Evolutionary conservation across 2,888 invertebrate species (phyloP).

Genomic region (Phasia obesa): DNA sequence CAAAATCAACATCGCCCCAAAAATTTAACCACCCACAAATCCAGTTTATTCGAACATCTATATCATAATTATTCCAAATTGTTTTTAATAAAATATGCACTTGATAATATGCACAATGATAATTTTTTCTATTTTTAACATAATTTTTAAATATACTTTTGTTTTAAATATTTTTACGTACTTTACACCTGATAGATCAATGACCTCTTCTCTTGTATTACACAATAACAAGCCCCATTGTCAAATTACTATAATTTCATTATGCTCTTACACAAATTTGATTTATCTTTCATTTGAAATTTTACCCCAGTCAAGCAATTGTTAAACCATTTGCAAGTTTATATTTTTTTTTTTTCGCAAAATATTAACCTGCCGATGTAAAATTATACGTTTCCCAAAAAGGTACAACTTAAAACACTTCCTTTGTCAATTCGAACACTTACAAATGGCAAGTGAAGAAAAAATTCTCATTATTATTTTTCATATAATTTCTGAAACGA

Average conservation of each 20-base stretch:
- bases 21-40: too few relatives aligned
- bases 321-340: too few relatives aligned
- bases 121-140: too few relatives aligned
- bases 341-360: background rate
- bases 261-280: background rate
- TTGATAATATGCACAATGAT: too few relatives aligned
- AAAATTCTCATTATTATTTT: slow-evolving; percentile 61
- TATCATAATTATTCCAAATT: too few relatives aligned
- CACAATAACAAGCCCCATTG: background rate
- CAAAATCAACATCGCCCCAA: too few relatives aligned
- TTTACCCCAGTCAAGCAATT: background rate
- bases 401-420: slow-evolving; percentile 62
- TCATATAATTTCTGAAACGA: slow-evolving; percentile 18
- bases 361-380: slow-evolving; percentile 58
- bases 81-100: too few relatives aligned
- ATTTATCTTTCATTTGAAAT: background rate
- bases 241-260: background rate
- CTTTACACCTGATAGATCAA: background rate
- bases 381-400: slow-evolving; percentile 67
- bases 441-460: slow-evolving; percentile 10
- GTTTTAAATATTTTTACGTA: too few relatives aligned
- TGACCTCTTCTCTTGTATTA: background rate
- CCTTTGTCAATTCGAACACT: slow-evolving; percentile 67
- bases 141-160: too few relatives aligned
- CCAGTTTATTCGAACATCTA: too few relatives aligned